Evolutionary conservation across 2,113 vertebrate genomes (phyloP).

Genomic region (Cichladusa arquata): DNA sequence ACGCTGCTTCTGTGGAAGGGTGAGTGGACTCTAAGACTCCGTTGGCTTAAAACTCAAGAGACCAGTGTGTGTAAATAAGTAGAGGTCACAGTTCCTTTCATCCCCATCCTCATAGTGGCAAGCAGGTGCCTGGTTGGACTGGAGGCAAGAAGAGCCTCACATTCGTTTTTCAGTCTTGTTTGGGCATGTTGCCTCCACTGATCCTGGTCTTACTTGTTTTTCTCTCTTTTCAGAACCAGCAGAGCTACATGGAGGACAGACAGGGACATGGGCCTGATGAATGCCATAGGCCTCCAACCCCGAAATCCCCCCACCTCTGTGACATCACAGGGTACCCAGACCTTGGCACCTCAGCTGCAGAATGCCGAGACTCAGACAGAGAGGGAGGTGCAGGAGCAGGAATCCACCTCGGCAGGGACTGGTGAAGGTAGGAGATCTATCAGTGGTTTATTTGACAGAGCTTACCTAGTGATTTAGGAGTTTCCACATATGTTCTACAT

Average conservation of each 20-base stretch:
- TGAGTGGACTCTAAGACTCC: background rate
- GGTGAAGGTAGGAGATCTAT: conserved; percentile 69
- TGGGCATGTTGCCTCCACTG: background rate
- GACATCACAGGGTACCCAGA: conserved; percentile 97
- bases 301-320: conserved; percentile 92
- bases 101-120: background rate
- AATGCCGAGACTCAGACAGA: conserved; percentile 97
- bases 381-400: conserved; percentile 84
- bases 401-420: conserved; percentile 70
- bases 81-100: background rate
- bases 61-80: background rate
- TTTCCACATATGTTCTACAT: background rate
- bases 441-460: background rate
- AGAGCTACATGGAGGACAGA: conserved; percentile 92
- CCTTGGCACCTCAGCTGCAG: conserved; percentile 90
- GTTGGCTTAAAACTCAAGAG: background rate
- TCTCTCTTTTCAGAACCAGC: conserved; percentile 80
- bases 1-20: background rate
- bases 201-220: background rate
- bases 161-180: background rate
- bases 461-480: background rate
- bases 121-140: background rate
- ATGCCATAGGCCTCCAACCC: conserved; percentile 95
- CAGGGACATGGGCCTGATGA: conserved; percentile 98
- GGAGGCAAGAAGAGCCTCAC: background rate